A percentile compares a stretch with the other conserved stretches of the same genome.
These are phyloP conservation scores for Nemapogon koenigi DNA, from an alignment of 2,888 invertebrate genomes.

Conservation along the genomic window DNA sequence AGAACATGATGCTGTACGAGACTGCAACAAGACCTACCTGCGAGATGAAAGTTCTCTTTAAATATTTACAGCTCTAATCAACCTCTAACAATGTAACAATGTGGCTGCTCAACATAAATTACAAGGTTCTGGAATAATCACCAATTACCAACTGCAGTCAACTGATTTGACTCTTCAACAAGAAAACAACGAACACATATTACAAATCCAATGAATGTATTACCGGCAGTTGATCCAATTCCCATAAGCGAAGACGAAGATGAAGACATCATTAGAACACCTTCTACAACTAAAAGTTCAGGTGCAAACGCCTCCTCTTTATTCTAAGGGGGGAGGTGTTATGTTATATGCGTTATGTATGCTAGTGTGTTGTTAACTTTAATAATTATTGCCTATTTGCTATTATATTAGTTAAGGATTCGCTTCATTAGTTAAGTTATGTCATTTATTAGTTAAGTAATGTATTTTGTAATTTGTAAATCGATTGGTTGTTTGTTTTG, in stretches of 20 bases:
- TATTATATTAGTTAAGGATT: too few relatives aligned
- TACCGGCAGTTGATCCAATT: neutral
- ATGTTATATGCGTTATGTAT: too few relatives aligned
- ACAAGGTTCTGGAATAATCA: neutral
- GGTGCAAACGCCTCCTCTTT: constrained; percentile 1
- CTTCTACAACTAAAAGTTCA: neutral
- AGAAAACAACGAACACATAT: neutral
- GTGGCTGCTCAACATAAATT: constrained; percentile 9
- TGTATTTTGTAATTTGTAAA: too few relatives aligned
- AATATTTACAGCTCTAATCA: constrained; percentile 10
- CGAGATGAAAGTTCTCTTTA: constrained; percentile 8
- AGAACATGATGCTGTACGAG: constrained; percentile 6
- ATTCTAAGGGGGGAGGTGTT: constrained; percentile 4
- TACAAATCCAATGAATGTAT: neutral
- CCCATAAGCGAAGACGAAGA: constrained; percentile 1
- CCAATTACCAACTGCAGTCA: constrained; percentile 2
- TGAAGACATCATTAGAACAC: neutral
- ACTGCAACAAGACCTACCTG: constrained; percentile 6
- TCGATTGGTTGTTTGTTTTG: too few relatives aligned
- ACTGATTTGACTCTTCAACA: neutral
- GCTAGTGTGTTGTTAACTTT: too few relatives aligned
- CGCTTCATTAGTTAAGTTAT: too few relatives aligned
- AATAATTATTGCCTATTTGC: too few relatives aligned
- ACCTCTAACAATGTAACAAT: constrained; percentile 7
- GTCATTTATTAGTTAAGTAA: too few relatives aligned